phyloP scores from a whole-genome alignment of 2,113 vertebrate species.

The Ptilorrhoa leucosticta region DNA sequence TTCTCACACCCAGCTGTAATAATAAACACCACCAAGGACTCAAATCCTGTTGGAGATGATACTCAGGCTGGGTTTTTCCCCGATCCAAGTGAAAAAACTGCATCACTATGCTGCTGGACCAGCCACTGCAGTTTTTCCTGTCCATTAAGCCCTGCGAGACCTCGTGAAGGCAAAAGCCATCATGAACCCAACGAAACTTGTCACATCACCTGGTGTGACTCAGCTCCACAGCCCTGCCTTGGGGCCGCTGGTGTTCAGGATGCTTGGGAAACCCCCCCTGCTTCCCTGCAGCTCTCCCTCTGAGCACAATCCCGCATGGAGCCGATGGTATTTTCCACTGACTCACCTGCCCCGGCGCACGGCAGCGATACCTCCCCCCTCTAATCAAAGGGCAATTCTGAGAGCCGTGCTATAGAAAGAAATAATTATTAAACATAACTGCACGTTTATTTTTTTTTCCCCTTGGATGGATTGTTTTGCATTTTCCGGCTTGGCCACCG shows the following conservation, averaged over 20 bases:
- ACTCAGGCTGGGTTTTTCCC: neutral
- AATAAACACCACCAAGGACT: neutral
- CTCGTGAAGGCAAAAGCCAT: neutral
- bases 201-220: neutral
- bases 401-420: neutral
- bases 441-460: neutral
- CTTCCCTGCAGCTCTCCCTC: neutral
- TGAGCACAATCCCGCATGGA: accelerated
- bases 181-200: neutral
- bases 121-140: neutral
- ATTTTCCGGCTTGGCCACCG: neutral
- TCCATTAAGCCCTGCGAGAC: neutral
- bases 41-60: neutral
- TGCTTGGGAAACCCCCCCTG: neutral
- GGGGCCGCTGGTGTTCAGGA: neutral
- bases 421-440: neutral
- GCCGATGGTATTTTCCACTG: neutral
- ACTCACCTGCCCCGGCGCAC: neutral
- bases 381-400: neutral
- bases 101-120: neutral
- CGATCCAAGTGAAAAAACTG: neutral
- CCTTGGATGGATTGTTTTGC: neutral
- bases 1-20: neutral
- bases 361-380: neutral
- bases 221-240: neutral